Evolutionary conservation across 2,888 invertebrate species (phyloP), one percentile per base, ranked within the genome.

Genomic region (Rotaria macrura): DNA sequence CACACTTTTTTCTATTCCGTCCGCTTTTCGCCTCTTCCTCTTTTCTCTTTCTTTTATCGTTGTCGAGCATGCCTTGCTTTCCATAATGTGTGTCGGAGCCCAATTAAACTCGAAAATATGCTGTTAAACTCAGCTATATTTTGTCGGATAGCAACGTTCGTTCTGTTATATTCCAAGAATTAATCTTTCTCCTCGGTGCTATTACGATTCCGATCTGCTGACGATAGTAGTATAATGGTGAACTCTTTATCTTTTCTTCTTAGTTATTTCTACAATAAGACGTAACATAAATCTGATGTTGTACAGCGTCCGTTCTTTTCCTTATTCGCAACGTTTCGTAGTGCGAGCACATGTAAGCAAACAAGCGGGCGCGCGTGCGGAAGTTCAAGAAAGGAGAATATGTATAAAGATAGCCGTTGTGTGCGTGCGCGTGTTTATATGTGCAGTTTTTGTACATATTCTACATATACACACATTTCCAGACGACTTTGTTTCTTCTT

Each of bases 91-190:
- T 65, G 65, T 65, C 65, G 65, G 65, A 65, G 17, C 34, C 12
- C 65, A 65, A 65, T 65, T 65, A 65, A 65, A 65, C n/a, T 65
- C 65, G 65, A 65, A 65, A 65, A 65, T 65, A 65, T 65, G 65
- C 65, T 65, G 65, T 65, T 65, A 65, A 34, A 65, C 17, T 65
- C 29, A 34, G 14, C 65, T 29, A 34, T n/a, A n/a, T 65, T 65
- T 34, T 65, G 65, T 65, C 17, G 65, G 14, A 65, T 65, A 34
- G 34, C n/a, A 34, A 65, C 65, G 65, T 65, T 65, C 65, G 65
- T 65, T 65, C 65, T 65, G 3, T 65, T 65, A 34, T 65, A 17
- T 65, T 65, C 65, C 34, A 1, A 14, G 65, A 65, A 29, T 65
- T 65, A 65, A 65, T 65, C 34, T 65, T 65, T 29, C 65, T 65